phyloP scores from a whole-genome alignment of 2,113 vertebrate genomes.

The Okapia johnstoni region DNA sequence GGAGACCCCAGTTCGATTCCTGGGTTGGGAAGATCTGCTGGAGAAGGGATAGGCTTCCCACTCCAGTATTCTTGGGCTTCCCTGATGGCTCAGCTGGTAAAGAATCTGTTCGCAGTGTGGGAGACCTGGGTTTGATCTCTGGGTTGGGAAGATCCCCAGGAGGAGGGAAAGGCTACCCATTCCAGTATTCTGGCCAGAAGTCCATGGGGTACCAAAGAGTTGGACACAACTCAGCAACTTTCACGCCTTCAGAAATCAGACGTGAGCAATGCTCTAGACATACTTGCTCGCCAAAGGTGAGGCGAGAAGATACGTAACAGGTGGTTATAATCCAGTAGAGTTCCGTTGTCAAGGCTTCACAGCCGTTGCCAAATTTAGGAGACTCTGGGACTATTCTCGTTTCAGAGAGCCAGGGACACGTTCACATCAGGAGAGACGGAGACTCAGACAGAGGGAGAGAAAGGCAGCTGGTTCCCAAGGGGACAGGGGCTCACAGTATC shows the following conservation, averaged over 20 bases:
- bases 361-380: neutral
- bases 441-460: neutral
- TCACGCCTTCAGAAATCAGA: neutral
- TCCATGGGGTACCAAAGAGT: neutral
- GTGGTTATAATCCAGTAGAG: neutral
- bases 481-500: neutral
- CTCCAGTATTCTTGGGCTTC: neutral
- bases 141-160: neutral
- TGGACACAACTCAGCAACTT: neutral
- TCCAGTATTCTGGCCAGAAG: neutral
- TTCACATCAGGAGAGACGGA: neutral
- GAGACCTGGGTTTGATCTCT: neutral
- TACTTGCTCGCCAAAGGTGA: neutral
- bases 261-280: neutral
- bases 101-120: neutral
- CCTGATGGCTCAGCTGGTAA: neutral
- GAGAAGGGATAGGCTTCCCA: neutral
- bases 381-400: neutral
- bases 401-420: neutral
- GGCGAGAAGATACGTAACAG: neutral
- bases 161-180: neutral
- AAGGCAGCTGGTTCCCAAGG: neutral
- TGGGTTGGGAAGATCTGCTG: neutral
- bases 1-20: neutral
- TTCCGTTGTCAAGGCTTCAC: neutral